Base-by-base conservation (phyloP, 2,888 invertebrate genomes). In the Epistrophella euchroma region DNA sequence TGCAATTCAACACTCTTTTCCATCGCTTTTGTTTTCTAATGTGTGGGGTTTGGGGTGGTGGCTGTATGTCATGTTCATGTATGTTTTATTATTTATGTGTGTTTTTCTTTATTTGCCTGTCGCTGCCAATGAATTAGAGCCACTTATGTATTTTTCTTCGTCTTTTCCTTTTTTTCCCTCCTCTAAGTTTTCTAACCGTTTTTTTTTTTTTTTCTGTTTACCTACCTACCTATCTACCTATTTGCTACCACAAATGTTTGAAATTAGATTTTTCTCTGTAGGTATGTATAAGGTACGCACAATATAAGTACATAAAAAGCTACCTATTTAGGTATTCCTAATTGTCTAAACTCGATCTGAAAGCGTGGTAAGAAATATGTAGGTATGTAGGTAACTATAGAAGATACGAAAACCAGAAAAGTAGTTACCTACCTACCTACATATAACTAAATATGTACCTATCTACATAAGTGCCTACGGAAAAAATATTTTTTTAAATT, bases 61-160 rank as follows among this genome's bases (percentile, higher is more conserved):
- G n/a, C n/a, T n/a, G n/a, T n/a, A n/a, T n/a, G n/a, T n/a, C n/a
- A n/a, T 19, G 40, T 37, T 37, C 22, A 32, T 35, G 58, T 22
- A 6, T 37, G 60, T 22, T 60, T 32, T 47, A 47, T 28, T 32
- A 45, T 15, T 19, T 28, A 13, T 45, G 64, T 64, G 28, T 40
- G 17, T 19, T 37, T 75, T 58, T 64, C 11, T 50, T 73, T 72
- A 62, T 66, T 60, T 81, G 50, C 50, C 35, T 50, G 52, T 19
- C 50, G 45, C 85, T 86, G 62, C 85, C 85, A 81, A 86, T 86
- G 81, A 85, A 86, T 86, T 86, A 86, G 81, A 82, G 81, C 68
- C 82, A 77, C 73, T 86, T 82, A 86, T 82, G 15, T 82, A 82
- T 71, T 28, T 45, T 64, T 64, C 17, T 64, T 45, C 40, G 15